Conservation (phyloP, 2,888 invertebrate genomes). For the Chrysodeixis includens region DNA sequence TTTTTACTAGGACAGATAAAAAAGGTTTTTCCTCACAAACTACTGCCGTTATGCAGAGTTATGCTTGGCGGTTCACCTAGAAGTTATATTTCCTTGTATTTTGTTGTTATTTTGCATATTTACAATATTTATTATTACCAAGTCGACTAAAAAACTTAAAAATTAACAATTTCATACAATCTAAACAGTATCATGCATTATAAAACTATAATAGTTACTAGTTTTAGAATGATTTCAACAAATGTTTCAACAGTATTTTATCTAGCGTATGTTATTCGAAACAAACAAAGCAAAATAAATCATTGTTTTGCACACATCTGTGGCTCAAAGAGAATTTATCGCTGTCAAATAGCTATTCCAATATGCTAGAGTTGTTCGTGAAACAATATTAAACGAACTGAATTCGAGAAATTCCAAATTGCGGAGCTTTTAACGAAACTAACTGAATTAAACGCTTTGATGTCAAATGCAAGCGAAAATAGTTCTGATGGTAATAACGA, state of each 20-base stretch:
- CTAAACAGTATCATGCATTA: too few species aligned
- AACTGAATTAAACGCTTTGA: background rate
- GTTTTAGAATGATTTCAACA: too few species aligned
- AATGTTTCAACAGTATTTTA: background rate
- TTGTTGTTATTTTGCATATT: too few species aligned
- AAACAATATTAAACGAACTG: conserved; percentile 4
- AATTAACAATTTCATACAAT: too few species aligned
- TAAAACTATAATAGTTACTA: too few species aligned
- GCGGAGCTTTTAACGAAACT: background rate
- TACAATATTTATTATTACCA: too few species aligned
- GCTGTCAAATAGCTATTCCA: conserved; percentile 1
- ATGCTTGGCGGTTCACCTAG: background rate
- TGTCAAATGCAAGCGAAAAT: background rate
- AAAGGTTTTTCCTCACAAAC: background rate
- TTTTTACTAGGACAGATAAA: background rate
- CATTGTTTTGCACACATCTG: background rate
- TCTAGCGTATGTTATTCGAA: background rate
- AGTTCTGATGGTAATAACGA: too few species aligned
- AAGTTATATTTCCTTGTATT: background rate
- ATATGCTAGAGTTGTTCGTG: background rate
- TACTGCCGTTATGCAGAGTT: background rate
- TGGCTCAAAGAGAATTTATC: background rate
- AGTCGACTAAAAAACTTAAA: too few species aligned
- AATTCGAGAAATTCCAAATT: background rate
- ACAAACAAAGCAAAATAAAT: background rate